phyloP scores from a whole-genome alignment of 2,797 vertebrate species.

The Rhinogobio ventralis region DNA sequence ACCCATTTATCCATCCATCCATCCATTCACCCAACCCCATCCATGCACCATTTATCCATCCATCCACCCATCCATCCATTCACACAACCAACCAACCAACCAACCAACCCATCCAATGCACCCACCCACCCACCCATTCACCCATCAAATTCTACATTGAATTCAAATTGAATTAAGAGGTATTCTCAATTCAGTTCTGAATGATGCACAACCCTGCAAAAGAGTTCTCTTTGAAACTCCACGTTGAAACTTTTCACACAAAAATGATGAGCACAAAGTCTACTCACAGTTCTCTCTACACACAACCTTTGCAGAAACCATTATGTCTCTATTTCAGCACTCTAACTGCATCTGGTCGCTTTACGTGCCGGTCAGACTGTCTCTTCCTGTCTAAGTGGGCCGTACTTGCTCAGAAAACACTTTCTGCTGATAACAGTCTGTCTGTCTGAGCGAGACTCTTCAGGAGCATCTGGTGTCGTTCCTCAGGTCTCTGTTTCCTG shows the following conservation, averaged over 20 bases:
- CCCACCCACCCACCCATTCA: fast-evolving
- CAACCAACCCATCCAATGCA: too few species aligned
- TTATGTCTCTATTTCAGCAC: not conserved
- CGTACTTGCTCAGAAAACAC: not conserved
- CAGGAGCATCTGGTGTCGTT: constrained; percentile 7
- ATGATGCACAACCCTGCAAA: too few species aligned
- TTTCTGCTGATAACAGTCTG: not conserved
- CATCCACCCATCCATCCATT: too few species aligned
- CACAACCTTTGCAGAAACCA: not conserved
- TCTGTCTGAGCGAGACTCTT: not conserved
- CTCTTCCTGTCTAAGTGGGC: not conserved
- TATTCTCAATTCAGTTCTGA: too few species aligned
- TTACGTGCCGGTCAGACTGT: not conserved
- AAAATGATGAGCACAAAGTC: too few species aligned
- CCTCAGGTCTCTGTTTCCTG: not conserved
- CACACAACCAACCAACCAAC: too few species aligned
- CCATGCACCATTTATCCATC: fast-evolving
- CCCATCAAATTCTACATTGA: too few species aligned
- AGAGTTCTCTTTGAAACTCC: too few species aligned
- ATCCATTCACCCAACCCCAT: too few species aligned
- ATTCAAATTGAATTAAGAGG: too few species aligned
- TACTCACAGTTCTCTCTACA: not conserved
- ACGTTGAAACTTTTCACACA: too few species aligned
- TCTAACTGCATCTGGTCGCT: not conserved
- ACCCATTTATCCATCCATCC: too few species aligned